These are phyloP conservation scores for Ceramica pisi DNA, from an alignment of 2,888 invertebrate genomes.

Conservation along the genomic window DNA sequence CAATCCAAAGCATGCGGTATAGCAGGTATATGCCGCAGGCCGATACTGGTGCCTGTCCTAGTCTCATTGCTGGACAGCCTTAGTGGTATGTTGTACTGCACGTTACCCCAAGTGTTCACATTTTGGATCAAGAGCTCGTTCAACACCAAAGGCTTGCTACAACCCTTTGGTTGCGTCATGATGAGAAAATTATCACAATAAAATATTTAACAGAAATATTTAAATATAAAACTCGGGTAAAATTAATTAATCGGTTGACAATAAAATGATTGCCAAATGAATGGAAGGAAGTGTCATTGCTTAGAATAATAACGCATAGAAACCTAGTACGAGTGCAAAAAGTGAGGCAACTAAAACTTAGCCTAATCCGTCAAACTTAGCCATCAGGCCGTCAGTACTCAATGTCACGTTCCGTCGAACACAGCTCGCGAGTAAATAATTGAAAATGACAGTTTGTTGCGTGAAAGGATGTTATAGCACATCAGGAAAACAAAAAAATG, in stretches of 20 bases:
- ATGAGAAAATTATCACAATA: constrained; percentile 43
- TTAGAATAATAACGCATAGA: no score
- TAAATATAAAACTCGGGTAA: constrained; percentile 23
- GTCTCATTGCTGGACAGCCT: constrained; percentile 84
- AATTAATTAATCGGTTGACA: constrained; percentile 13
- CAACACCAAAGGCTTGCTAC: constrained; percentile 72
- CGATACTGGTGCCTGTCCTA: constrained; percentile 80
- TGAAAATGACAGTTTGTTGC: no score
- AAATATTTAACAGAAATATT: constrained; percentile 55
- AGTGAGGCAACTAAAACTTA: no score
- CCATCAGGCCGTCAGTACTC: no score
- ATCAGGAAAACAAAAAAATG: no score
- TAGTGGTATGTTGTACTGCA: constrained; percentile 86
- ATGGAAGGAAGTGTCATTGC: no score
- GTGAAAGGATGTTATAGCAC: no score
- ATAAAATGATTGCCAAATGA: not conserved
- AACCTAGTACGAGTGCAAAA: no score
- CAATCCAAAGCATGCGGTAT: constrained; percentile 84
- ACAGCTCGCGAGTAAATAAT: no score
- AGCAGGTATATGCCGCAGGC: constrained; percentile 82
- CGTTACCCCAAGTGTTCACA: constrained; percentile 88
- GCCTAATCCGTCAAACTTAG: no score
- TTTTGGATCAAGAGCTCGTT: constrained; percentile 83
- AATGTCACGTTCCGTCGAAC: no score
- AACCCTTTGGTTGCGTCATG: constrained; percentile 70